Conservation (phyloP, 2,113 vertebrate species). For the Aythya baeri region DNA sequence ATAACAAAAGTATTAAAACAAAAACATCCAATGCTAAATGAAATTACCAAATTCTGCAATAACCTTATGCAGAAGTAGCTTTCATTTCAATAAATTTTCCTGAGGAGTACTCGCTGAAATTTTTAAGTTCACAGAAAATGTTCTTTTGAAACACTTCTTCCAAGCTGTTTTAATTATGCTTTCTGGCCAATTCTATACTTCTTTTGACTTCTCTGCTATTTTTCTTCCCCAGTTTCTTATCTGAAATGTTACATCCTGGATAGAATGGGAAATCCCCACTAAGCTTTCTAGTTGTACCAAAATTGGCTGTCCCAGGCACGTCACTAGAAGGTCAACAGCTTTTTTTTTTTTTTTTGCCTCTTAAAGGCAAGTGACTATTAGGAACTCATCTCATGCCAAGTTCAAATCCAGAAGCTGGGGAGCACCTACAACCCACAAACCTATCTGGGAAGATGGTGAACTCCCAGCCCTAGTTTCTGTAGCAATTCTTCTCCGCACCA, state of each 20-base stretch:
- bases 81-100: background rate
- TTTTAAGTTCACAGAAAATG: background rate
- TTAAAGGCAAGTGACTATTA: background rate
- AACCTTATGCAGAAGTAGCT: background rate
- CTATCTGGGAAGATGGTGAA: background rate
- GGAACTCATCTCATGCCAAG: background rate
- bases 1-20: background rate
- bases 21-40: background rate
- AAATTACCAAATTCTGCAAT: background rate
- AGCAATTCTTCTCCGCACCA: background rate
- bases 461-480: background rate
- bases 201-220: background rate
- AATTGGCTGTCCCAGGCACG: background rate
- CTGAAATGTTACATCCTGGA: background rate
- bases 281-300: background rate
- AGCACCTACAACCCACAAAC: background rate
- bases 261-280: background rate
- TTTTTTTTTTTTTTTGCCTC: background rate
- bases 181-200: background rate
- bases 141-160: background rate
- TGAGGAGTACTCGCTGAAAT: background rate
- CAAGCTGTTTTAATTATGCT: background rate
- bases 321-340: background rate
- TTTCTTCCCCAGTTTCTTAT: background rate
- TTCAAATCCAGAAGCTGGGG: background rate